Base-by-base conservation (phyloP, 2,888 invertebrate genomes). In the Dryomyza anilis region DNA sequence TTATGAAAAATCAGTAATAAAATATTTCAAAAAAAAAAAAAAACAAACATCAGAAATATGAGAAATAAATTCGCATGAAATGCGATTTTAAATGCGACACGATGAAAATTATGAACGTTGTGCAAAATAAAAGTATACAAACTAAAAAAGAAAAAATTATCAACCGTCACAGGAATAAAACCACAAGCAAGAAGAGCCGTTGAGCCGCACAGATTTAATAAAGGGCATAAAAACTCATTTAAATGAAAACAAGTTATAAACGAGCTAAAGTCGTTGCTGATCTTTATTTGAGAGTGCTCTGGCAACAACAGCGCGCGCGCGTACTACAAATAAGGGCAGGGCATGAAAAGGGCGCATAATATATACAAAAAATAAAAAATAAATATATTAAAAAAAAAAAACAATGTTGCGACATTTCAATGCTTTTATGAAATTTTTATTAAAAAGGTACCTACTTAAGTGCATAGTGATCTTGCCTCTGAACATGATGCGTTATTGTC, bases 371-470 rank as follows among this genome's bases (percentile, higher is more conserved):
- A 25, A 8, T 8, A n/a, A 29, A 21, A 25, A 19, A 23, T 6
- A 2, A 25, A 3, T 10, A 5, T 21, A 8, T 6, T 14, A 50
- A 21, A 36, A 19, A 46, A 25, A 39, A 45, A 23, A 43, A 19
- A 25, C 61, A 58, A 21, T 66, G 58, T 64, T 64, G 60, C 60
- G 57, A 63, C 66, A 67, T 50, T 66, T 64, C 60, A 61, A 61
- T 60, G 33, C 14, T 61, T 61, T 39, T 23, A 33, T 56, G 46
- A 56, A 21, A 29, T n/a, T 55, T 23, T 30, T 48, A 50, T 19
- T 43, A 61, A 55, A 43, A 48, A 63, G 48, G 33, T 30, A 45
- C 23, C 39, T 25, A 23, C 23, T 50, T 14, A n/a, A 39, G 39
- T 5, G 39, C 39, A 39, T n/a, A n/a, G n/a, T n/a, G n/a, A n/a